These are phyloP conservation scores for Smittia sp. DNA, from an alignment of 2,888 invertebrate species.

Conservation along the genomic window DNA sequence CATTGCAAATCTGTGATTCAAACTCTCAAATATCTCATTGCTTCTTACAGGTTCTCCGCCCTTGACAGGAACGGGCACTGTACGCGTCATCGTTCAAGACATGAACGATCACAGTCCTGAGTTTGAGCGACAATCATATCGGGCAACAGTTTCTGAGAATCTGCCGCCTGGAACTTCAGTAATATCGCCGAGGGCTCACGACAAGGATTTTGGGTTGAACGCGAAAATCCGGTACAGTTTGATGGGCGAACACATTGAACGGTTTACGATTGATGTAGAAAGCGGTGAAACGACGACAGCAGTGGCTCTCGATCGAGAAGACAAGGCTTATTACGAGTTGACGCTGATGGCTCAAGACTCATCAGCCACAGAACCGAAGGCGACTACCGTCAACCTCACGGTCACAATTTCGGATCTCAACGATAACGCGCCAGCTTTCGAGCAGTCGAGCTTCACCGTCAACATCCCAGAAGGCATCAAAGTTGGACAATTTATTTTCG, in stretches of 20 bases:
- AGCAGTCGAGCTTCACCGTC: constrained; percentile 70
- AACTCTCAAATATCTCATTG: no score
- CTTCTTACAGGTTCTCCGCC: constrained; percentile 80
- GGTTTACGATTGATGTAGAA: constrained; percentile 74
- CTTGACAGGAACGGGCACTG: constrained; percentile 86
- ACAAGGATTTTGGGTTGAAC: constrained; percentile 80
- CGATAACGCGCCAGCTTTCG: constrained; percentile 79
- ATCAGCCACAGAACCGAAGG: constrained; percentile 79
- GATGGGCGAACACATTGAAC: constrained; percentile 74
- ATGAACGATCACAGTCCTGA: constrained; percentile 91
- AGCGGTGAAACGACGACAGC: constrained; percentile 78
- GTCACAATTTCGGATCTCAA: constrained; percentile 78
- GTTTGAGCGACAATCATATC: constrained; percentile 79
- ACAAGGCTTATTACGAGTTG: constrained; percentile 71
- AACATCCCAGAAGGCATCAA: constrained; percentile 79
- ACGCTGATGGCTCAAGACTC: constrained; percentile 86
- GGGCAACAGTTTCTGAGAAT: constrained; percentile 78
- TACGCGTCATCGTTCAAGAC: constrained; percentile 86
- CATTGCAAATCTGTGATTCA: no score
- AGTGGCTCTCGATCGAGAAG: constrained; percentile 74
- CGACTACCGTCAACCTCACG: constrained; percentile 78
- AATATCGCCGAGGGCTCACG: constrained; percentile 72
- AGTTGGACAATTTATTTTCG: constrained; percentile 83
- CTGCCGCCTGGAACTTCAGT: constrained; percentile 74
- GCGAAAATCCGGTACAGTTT: constrained; percentile 83